A percentile compares a stretch with the other conserved stretches of the same genome.
Conservation (phyloP, 2,888 invertebrate species). For the Epistrophe grossulariae region DNA sequence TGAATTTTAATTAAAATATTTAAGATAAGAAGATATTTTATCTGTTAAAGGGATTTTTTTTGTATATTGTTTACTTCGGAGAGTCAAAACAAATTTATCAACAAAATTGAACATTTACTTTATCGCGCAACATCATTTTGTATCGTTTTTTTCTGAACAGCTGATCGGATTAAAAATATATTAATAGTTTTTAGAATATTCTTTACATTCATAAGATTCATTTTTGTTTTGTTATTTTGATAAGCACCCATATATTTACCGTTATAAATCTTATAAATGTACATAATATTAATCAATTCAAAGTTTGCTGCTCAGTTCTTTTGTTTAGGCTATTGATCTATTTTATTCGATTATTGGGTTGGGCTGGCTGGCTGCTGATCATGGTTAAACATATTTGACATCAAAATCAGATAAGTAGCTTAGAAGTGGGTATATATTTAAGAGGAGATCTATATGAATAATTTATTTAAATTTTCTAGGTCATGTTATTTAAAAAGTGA, state of each 20-base stretch:
- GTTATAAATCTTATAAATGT: constrained; percentile 1
- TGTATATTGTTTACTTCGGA: not conserved
- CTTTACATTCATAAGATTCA: not conserved
- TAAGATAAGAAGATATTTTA: not conserved
- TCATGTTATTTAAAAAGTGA: constrained; percentile 12
- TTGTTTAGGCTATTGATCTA: constrained; percentile 31
- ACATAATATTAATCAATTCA: constrained; percentile 8
- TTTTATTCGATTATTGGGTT: constrained; percentile 10
- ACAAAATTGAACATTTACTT: not conserved
- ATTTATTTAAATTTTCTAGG: constrained; percentile 12
- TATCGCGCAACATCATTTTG: not conserved
- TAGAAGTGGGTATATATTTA: not conserved
- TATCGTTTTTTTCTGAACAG: not conserved
- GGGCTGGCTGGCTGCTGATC: not conserved
- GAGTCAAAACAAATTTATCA: constrained; percentile 19
- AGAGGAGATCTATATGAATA: not conserved
- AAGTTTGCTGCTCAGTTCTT: constrained; percentile 21
- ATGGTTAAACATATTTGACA: not conserved
- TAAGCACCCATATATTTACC: constrained; percentile 5
- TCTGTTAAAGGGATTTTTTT: not conserved
- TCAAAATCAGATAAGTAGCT: constrained; percentile 20
- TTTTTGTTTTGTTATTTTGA: not conserved
- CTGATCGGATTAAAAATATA: constrained; percentile 5
- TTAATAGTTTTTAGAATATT: not conserved
- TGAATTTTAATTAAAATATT: constrained; percentile 5